phyloP scores from a whole-genome alignment of 2,888 invertebrate species.

The Aphodius sticticus region DNA sequence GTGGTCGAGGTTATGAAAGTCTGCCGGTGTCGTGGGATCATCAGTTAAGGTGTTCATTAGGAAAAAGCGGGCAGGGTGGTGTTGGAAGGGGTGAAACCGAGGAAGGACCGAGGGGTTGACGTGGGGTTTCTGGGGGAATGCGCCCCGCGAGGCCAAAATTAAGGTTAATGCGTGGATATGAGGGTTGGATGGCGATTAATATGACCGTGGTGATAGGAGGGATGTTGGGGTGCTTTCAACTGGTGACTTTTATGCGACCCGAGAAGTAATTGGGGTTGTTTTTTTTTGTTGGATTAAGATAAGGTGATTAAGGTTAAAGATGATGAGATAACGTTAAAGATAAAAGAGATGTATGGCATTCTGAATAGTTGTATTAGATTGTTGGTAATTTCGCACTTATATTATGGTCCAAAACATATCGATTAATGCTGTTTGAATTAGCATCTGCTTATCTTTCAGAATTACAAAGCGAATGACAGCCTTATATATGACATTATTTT shows the following conservation, averaged over 20 bases:
- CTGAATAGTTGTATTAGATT: too few relatives aligned
- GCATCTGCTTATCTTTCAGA: too few relatives aligned
- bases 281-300: neutral
- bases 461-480: too few relatives aligned
- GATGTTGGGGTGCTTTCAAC: neutral
- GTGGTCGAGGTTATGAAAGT: conserved; percentile 4
- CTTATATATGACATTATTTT: too few relatives aligned
- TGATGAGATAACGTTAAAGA: neutral
- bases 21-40: neutral
- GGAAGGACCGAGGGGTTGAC: neutral
- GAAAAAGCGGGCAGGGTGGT: neutral
- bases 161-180: conserved; percentile 4
- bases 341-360: neutral
- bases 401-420: too few relatives aligned
- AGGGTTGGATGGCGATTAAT: neutral
- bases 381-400: too few relatives aligned
- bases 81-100: neutral
- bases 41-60: conserved; percentile 4
- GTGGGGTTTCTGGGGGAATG: neutral
- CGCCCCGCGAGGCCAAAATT: neutral
- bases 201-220: neutral
- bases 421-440: too few relatives aligned
- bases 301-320: neutral
- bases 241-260: neutral
- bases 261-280: neutral